phyloP scores from a whole-genome alignment of 2,113 vertebrate species.

The Plestiodon gilberti region DNA sequence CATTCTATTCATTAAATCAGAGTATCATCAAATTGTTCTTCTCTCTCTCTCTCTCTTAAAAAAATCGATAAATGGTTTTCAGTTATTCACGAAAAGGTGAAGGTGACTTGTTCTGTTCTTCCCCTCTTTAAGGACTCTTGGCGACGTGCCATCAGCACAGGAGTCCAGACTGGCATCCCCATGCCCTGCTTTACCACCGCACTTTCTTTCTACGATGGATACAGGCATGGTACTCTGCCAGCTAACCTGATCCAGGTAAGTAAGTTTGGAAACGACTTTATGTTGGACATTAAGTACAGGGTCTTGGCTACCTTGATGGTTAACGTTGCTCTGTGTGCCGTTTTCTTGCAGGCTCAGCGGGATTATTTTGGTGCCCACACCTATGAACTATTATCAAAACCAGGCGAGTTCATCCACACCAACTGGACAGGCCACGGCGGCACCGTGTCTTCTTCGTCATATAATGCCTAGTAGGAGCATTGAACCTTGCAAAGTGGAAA shows the following conservation, averaged over 20 bases:
- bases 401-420: constrained; percentile 89
- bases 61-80: too few relatives aligned
- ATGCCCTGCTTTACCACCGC: constrained; percentile 98
- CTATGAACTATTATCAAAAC: constrained; percentile 88
- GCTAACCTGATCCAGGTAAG: constrained; percentile 96
- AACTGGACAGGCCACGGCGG: constrained; percentile 97
- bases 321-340: neutral
- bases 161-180: constrained; percentile 91
- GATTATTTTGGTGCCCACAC: constrained; percentile 98
- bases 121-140: constrained; percentile 84
- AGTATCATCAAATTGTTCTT: too few relatives aligned
- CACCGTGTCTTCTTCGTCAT: constrained; percentile 90
- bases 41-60: too few relatives aligned
- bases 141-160: constrained; percentile 86
- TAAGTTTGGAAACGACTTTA: neutral
- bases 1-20: too few relatives aligned
- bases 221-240: constrained; percentile 88
- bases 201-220: constrained; percentile 95
- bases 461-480: constrained; percentile 82
- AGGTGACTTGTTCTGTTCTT: neutral
- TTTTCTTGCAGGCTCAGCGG: constrained; percentile 87
- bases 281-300: neutral
- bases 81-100: too few relatives aligned
- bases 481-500: neutral
- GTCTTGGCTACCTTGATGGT: fast-evolving